phyloP scores from a whole-genome alignment of 2,888 invertebrate genomes.

The Lasioglossum pauxillum region DNA sequence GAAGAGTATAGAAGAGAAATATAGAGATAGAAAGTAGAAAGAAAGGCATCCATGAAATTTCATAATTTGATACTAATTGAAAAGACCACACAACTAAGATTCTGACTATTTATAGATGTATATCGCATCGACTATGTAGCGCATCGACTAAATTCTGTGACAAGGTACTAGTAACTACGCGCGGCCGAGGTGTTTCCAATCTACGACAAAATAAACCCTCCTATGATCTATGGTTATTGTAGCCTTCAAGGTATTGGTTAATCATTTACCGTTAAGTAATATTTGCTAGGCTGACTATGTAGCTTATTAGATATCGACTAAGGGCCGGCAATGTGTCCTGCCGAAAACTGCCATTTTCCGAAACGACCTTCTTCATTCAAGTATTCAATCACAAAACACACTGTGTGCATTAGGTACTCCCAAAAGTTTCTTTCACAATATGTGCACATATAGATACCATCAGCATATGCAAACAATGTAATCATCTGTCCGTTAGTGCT shows the following conservation, averaged over 20 bases:
- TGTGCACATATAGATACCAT: not conserved
- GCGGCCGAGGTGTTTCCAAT: slow-evolving; percentile 79
- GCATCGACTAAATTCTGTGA: slow-evolving; percentile 79
- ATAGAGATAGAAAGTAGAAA: slow-evolving; percentile 33
- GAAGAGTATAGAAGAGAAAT: not conserved
- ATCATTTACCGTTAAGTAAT: slow-evolving; percentile 81
- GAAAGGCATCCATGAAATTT: slow-evolving; percentile 84
- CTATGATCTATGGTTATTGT: slow-evolving; percentile 82
- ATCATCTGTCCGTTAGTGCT: not conserved
- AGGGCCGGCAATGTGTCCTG: slow-evolving; percentile 74
- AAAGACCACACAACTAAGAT: slow-evolving; percentile 84
- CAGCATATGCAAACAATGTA: not conserved
- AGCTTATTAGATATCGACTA: slow-evolving; percentile 83
- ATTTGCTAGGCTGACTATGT: slow-evolving; percentile 81
- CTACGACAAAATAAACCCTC: slow-evolving; percentile 83
- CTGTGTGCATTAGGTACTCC: not conserved
- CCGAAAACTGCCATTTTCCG: slow-evolving; percentile 25
- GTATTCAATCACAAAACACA: not conserved
- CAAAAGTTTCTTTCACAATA: not conserved
- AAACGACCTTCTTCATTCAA: not conserved
- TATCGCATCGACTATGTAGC: slow-evolving; percentile 78
- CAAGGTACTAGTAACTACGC: slow-evolving; percentile 81
- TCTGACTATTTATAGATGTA: slow-evolving; percentile 81
- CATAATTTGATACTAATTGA: slow-evolving; percentile 84
- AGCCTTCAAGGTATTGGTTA: slow-evolving; percentile 82